A percentile compares a stretch with the other conserved stretches of the same genome.
Conservation (phyloP, 2,888 invertebrate genomes). For the Cephonodes hylas region DNA sequence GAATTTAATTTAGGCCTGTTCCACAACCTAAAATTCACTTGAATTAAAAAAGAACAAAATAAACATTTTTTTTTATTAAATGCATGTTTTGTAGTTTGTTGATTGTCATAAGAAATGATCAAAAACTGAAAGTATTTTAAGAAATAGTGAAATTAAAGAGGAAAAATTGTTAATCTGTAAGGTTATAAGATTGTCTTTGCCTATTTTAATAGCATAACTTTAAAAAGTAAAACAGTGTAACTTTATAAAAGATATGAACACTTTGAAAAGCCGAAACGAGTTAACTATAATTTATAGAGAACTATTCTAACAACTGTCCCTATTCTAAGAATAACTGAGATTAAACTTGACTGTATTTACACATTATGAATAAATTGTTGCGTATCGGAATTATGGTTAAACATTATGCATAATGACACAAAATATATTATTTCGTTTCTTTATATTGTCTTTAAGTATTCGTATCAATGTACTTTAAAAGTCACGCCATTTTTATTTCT, state of each 20-base stretch:
- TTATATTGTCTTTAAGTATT: slow-evolving; percentile 49
- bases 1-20: slow-evolving; percentile 23
- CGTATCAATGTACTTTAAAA: slow-evolving; percentile 20
- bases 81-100: neutral
- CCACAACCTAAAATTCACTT: slow-evolving; percentile 16
- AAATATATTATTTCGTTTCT: slow-evolving; percentile 36
- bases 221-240: slow-evolving; percentile 10
- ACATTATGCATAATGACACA: slow-evolving; percentile 41
- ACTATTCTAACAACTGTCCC: slow-evolving; percentile 16
- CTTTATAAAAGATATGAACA: slow-evolving; percentile 17
- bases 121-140: neutral
- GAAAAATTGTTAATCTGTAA: neutral
- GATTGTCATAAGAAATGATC: neutral
- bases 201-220: neutral
- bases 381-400: slow-evolving; percentile 44
- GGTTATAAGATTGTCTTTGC: neutral
- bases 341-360: slow-evolving; percentile 23
- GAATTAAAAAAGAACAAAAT: slow-evolving; percentile 3
- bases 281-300: neutral
- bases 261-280: slow-evolving; percentile 15
- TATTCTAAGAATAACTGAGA: slow-evolving; percentile 44
- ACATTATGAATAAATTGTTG: slow-evolving; percentile 49
- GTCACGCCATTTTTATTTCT: neutral
- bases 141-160: neutral
- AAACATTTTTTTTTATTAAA: neutral